Evolutionary conservation across 2,113 vertebrate species (phyloP), one percentile per base, ranked within the genome.

Genomic region (Lophotis ruficrista): DNA sequence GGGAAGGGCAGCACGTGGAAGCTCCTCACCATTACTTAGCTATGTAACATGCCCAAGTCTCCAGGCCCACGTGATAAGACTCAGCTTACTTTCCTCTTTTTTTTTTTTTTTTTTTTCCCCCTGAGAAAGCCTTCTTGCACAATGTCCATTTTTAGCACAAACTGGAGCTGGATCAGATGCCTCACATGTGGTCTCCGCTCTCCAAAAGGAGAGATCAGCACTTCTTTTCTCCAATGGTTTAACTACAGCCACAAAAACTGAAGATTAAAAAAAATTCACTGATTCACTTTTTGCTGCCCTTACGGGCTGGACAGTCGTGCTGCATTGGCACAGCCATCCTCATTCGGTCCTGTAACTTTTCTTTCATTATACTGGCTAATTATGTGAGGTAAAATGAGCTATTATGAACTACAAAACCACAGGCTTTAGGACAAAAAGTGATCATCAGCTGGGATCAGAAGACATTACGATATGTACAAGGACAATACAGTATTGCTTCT

Each of bases 131-230:
- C 66, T 86, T 96, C 94, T 97, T 97, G 94, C 89, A 95, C 90
- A 95, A 97, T 64, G 88, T 94, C 84, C 91, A 96, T 92, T 94
- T 96, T 96, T 93, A 96, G 93, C 94, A 94, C 75, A 96, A 85
- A 69, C 93, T 87, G 71, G 77, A 91, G 73, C 25, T 95, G 94
- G 94, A 97, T 97, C 94, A 91, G 96, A 94, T 87, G 90, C 92
- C 83, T 95, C 91, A 94, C 83, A 94, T 93, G 92, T 94, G 94
- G 87, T 89, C 83, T 97, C 84, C 47, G n/a, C 62, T 89, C 86
- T 90, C 92, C 92, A 86, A 69, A 94, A 83, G 85, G 58, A 85
- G 87, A 94, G 76, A 93, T 94, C 97, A 97, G 94, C 93, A 97
- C n/a, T 94, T 90, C 93, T 93, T 94, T 93, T 16, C 83, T 93